phyloP scores from a whole-genome alignment of 1,140 invertebrate species.

The Macrobrachium rosenbergii region DNA sequence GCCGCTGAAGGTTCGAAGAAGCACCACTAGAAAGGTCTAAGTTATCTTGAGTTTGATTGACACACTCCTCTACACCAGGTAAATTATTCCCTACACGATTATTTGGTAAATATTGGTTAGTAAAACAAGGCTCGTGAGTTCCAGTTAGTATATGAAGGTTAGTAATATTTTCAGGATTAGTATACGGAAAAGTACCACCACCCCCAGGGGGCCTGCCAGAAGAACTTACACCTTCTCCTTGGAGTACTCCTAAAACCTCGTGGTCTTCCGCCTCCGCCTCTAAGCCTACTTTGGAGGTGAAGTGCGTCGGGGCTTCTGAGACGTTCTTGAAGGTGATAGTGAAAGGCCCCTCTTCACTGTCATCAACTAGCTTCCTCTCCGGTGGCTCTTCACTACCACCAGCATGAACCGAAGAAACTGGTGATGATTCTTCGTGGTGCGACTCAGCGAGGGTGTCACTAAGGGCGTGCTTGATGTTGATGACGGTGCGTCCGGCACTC shows the following conservation, averaged over 20 bases:
- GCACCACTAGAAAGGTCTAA: conserved; percentile 36
- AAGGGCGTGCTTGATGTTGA: conserved; percentile 54
- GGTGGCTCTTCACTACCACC: conserved; percentile 21
- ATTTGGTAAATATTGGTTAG: conserved; percentile 41
- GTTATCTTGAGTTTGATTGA: conserved; percentile 29
- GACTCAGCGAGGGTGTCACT: conserved; percentile 43
- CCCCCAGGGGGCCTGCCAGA: conserved; percentile 54
- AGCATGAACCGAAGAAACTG: conserved; percentile 35
- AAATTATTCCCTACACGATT: conserved; percentile 36
- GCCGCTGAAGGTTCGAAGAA: conserved; percentile 43
- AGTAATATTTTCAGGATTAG: conserved; percentile 58
- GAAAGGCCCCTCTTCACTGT: conserved; percentile 59
- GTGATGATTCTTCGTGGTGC: conserved; percentile 30
- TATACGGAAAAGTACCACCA: conserved; percentile 47
- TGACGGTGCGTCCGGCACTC: conserved; percentile 34
- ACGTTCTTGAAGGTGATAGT: conserved; percentile 66
- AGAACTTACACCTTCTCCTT: conserved; percentile 56
- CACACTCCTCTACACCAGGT: conserved; percentile 24
- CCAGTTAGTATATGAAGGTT: conserved; percentile 56
- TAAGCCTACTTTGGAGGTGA: conserved; percentile 32
- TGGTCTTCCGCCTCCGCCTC: conserved; percentile 55
- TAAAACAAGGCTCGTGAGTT: conserved; percentile 41
- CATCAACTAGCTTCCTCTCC: conserved; percentile 40
- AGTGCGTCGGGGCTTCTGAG: conserved; percentile 43
- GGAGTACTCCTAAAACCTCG: conserved; percentile 54